Evolutionary conservation across 1,140 invertebrate genomes (phyloP).

Genomic region (Frieseomelitta varia): DNA sequence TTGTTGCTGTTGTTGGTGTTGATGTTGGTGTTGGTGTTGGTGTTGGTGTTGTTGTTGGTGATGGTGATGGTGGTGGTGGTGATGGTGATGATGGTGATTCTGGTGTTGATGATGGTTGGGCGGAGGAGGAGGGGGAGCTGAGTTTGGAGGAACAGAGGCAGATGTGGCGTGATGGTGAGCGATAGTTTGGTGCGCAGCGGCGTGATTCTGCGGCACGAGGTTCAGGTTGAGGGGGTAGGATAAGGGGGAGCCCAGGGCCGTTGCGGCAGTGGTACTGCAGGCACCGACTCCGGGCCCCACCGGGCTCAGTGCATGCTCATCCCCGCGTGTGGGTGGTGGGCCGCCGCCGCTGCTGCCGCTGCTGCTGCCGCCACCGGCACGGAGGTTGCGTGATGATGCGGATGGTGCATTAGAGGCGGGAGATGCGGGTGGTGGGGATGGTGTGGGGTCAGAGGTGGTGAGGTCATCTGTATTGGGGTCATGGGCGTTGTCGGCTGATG

Average conservation of each 20-base stretch:
- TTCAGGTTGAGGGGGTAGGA: conserved; percentile 81
- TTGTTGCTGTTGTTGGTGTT: conserved; percentile 70
- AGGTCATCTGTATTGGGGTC: conserved; percentile 82
- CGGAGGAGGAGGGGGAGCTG: conserved; percentile 14
- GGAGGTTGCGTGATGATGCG: conserved; percentile 80
- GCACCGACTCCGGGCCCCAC: conserved; percentile 82
- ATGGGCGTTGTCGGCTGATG: conserved; percentile 81
- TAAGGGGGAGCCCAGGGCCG: conserved; percentile 82
- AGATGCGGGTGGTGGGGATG: conserved; percentile 82
- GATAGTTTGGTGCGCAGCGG: conserved; percentile 48
- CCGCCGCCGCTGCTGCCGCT: conserved; percentile 36
- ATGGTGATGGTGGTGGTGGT: conserved; percentile 59
- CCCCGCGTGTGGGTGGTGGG: conserved; percentile 81
- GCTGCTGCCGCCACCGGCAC: conserved; percentile 56
- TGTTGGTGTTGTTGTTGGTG: conserved; percentile 64
- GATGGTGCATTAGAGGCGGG: conserved; percentile 81
- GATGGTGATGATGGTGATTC: conserved; percentile 17
- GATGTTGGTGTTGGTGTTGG: conserved; percentile 66
- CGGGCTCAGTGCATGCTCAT: conserved; percentile 85
- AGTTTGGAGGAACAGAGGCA: conserved; percentile 41
- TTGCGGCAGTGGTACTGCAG: conserved; percentile 79
- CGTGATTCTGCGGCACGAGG: conserved; percentile 71
- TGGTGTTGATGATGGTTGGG: conserved; percentile 55
- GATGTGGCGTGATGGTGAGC: conserved; percentile 60
- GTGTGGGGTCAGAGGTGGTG: conserved; percentile 80